A percentile compares a stretch with the other conserved stretches of the same genome.
Conservation (phyloP, 1,140 invertebrate species). For the Drosophila kurseongensis region DNA sequence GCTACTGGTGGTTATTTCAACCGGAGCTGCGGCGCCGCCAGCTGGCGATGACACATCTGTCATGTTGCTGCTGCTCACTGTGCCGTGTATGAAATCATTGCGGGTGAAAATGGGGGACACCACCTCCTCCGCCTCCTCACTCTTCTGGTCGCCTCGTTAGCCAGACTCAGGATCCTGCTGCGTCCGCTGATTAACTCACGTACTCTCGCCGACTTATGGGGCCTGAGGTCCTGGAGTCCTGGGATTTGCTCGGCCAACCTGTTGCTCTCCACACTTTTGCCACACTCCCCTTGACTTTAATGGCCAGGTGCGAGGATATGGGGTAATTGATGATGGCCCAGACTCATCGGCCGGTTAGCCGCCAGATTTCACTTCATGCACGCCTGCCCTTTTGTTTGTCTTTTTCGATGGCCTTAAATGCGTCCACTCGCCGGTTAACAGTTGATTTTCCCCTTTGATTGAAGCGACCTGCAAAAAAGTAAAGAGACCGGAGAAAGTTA, state of each 20-base stretch:
- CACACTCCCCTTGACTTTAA: conserved; percentile 16
- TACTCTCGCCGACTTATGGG: conserved; percentile 57
- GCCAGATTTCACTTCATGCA: conserved; percentile 53
- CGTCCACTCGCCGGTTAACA: conserved; percentile 37
- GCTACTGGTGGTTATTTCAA: conserved; percentile 31
- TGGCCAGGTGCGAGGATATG: conserved; percentile 28
- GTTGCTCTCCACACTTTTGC: conserved; percentile 42
- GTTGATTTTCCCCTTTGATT: conserved; percentile 35
- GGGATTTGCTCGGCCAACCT: conserved; percentile 42
- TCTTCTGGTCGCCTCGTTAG: conserved; percentile 25
- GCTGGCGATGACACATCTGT: conserved; percentile 74
- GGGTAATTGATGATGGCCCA: conserved; percentile 63
- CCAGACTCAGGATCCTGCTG: conserved; percentile 40
- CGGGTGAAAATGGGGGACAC: conserved; percentile 26
- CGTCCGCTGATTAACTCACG: conserved; percentile 72
- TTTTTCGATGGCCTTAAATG: conserved; percentile 44
- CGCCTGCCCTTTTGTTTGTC: conserved; percentile 51
- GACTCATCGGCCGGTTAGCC: conserved; percentile 47
- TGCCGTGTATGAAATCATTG: conserved; percentile 53
- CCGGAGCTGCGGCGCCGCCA: conserved; percentile 49
- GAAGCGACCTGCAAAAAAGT: conserved; percentile 30
- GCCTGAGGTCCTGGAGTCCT: conserved; percentile 1
- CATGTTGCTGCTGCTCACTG: conserved; percentile 59
- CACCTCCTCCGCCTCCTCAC: conserved; percentile 2
- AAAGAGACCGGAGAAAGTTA: conserved; percentile 41